Conservation (phyloP, 37 sponge, comb jelly and placozoan species). For the Beroe ovata region DNA sequence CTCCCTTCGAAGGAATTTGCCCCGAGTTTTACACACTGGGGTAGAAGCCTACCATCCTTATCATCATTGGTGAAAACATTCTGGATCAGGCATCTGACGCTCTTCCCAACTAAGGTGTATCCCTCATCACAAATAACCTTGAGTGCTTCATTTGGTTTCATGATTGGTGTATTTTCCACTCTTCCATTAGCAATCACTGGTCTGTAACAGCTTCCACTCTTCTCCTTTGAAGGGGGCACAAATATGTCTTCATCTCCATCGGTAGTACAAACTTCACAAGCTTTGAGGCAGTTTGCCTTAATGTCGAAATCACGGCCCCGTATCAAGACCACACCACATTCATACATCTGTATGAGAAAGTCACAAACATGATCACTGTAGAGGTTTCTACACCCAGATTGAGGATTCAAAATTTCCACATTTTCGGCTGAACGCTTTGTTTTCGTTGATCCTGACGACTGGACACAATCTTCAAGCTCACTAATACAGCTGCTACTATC, state of each 20-base stretch:
- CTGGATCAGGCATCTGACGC: conserved; percentile 36
- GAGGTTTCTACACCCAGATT: neutral
- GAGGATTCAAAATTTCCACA: neutral
- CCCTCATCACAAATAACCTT: neutral
- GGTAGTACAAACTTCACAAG: neutral
- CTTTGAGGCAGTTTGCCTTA: neutral
- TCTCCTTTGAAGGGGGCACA: neutral
- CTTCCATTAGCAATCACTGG: neutral
- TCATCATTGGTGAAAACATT: conserved; percentile 30
- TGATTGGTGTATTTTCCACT: neutral
- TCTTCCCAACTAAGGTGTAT: neutral
- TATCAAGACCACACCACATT: neutral
- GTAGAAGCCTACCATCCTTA: conserved; percentile 16
- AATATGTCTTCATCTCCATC: neutral
- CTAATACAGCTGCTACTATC: neutral
- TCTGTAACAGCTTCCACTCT: neutral
- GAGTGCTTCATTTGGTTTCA: neutral
- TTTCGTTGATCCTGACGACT: neutral
- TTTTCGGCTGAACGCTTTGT: neutral
- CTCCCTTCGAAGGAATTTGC: neutral
- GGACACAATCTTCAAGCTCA: neutral
- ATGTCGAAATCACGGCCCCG: neutral
- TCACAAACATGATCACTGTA: neutral
- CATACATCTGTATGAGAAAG: neutral
- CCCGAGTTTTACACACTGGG: conserved; percentile 22